phyloP scores from a whole-genome alignment of 2,797 vertebrate genomes.

The Pseudopleuronectes americanus region DNA sequence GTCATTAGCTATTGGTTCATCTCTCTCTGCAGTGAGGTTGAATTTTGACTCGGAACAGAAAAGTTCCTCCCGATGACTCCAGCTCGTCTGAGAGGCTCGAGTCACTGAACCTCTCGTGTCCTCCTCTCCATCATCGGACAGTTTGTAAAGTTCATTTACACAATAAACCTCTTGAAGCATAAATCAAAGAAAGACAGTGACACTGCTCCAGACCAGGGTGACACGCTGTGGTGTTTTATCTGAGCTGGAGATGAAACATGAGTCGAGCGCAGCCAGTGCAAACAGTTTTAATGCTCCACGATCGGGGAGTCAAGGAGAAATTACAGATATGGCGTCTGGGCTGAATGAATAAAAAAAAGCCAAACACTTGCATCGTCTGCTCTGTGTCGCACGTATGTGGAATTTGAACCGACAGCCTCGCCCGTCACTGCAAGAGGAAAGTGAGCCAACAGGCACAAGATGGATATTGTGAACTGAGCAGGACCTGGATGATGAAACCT shows the following conservation, averaged over 20 bases:
- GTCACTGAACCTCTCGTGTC: neutral
- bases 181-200: conserved; percentile 27
- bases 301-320: conserved; percentile 58
- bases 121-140: conserved; percentile 37
- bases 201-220: conserved; percentile 26
- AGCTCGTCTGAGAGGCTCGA: neutral
- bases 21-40: too few relatives aligned
- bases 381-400: conserved; percentile 50
- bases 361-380: conserved; percentile 44
- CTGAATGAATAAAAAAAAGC: conserved; percentile 42
- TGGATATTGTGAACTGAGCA: too few relatives aligned
- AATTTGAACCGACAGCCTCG: conserved; percentile 55
- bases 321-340: conserved; percentile 53
- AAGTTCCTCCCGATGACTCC: too few relatives aligned
- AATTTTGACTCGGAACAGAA: neutral
- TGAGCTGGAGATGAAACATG: conserved; percentile 59
- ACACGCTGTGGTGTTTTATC: conserved; percentile 62
- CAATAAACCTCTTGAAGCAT: conserved; percentile 18
- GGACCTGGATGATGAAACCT: neutral
- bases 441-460: neutral
- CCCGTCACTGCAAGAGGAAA: conserved; percentile 38
- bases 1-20: too few relatives aligned
- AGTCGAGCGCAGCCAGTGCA: conserved; percentile 55
- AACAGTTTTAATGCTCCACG: conserved; percentile 63
- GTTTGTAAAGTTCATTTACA: neutral